These are phyloP conservation scores for Diceros bicornis DNA, from an alignment of 2,797 vertebrate genomes.

Conservation along the genomic window DNA sequence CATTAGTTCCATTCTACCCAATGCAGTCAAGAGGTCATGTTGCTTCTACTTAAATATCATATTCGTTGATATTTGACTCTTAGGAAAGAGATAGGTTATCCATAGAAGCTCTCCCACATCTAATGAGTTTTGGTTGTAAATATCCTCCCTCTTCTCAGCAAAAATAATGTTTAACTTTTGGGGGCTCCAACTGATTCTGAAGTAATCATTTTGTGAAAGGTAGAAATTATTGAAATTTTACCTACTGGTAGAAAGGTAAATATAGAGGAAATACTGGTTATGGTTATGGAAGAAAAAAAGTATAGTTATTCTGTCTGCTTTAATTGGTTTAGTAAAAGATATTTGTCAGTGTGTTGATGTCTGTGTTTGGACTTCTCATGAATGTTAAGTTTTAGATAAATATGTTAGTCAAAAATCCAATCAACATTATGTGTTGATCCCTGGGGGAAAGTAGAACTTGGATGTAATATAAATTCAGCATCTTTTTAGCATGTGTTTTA, in stretches of 20 bases:
- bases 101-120: neutral
- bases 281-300: neutral
- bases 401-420: slow-evolving; percentile 30
- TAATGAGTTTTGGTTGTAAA: slow-evolving; percentile 24
- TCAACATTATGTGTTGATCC: slow-evolving; percentile 11
- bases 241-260: slow-evolving; percentile 36
- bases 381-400: slow-evolving; percentile 43
- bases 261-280: neutral
- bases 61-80: slow-evolving; percentile 51
- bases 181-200: neutral
- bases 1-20: neutral
- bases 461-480: neutral
- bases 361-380: slow-evolving; percentile 35
- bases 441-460: slow-evolving; percentile 15
- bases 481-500: neutral
- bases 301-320: neutral
- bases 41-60: slow-evolving; percentile 42
- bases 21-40: slow-evolving; percentile 45
- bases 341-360: slow-evolving; percentile 58
- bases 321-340: slow-evolving; percentile 66
- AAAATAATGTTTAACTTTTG: neutral
- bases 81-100: neutral
- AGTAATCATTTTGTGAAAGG: slow-evolving; percentile 41
- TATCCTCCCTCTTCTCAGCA: neutral
- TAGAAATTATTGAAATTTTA: slow-evolving; percentile 22